Evolutionary conservation across 2,113 vertebrate genomes (phyloP), one percentile per base, ranked within the genome.

Genomic region (Lethenteron camtschaticum): DNA sequence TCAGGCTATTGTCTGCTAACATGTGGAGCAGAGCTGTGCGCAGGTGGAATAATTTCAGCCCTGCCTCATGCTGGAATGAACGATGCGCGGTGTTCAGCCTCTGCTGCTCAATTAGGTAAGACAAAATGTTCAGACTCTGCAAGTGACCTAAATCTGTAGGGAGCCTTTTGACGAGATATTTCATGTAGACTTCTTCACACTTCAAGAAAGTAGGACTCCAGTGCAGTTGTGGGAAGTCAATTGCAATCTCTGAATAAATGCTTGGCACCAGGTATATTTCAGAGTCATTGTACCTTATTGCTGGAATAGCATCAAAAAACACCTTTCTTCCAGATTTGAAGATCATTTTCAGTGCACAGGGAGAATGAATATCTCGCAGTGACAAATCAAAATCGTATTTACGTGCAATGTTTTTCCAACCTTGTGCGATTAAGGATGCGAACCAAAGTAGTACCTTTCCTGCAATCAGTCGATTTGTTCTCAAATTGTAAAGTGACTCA

Each of bases 251-350:
- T 11, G 63, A n/a, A 66, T 66, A 66, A 11, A 24, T 16, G 24
- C n/a, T 24, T 66, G 63, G 63, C 63, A 66, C 63, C n/a, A 66
- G n/a, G 24, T 66, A 66, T 66, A 66, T 24, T 16, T 66, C 63
- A 66, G 63, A 66, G 24, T 66, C 9, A 16, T n/a, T 66, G 63
- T 24, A 66, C n/a, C 63, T 16, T 66, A 66, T 66, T 2, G 63
- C 63, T 66, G 63, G 63, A 11, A 66, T 24, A 8, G 24, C n/a
- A 24, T 66, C 63, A 66, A 66, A 66, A n/a, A 16, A 16, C 63
- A 66, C 24, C n/a, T n/a, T 66, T 16, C 24, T 66, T 24, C 63
- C 63, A 66, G 63, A 66, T 66, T 66, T n/a, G 10, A 16, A 16
- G 63, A 10, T 16, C n/a, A 24, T 24, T 66, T 66, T 66, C n/a